These are phyloP conservation scores for Dynastes tityus DNA, from an alignment of 2,888 invertebrate genomes.

Conservation along the genomic window DNA sequence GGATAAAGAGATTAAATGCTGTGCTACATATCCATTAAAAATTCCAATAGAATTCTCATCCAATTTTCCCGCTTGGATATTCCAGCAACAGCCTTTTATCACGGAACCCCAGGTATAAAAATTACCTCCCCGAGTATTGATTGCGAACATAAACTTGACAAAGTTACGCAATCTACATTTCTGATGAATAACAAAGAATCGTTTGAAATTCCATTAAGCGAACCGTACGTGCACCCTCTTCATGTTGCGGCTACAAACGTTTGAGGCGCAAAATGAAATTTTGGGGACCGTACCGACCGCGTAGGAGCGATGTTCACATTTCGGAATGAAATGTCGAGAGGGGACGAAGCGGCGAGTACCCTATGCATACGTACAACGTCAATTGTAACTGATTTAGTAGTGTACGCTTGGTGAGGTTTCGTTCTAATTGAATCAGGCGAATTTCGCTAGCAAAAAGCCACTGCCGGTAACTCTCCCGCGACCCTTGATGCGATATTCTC, in stretches of 20 bases:
- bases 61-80: too few species aligned
- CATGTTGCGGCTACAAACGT: background rate
- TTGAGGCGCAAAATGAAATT: constrained; percentile 10
- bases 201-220: constrained; percentile 43
- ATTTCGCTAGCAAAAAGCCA: constrained; percentile 5
- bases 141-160: background rate
- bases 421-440: constrained; percentile 3
- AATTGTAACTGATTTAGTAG: constrained; percentile 12
- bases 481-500: background rate
- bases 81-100: background rate
- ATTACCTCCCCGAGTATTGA: constrained; percentile 6
- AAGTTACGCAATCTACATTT: constrained; percentile 38
- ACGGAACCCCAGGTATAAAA: background rate
- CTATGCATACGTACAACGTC: background rate
- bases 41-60: too few species aligned
- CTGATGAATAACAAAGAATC: constrained; percentile 39
- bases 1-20: too few species aligned
- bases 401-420: constrained; percentile 16
- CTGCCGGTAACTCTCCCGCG: background rate
- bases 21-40: too few species aligned
- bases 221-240: constrained; percentile 18
- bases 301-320: background rate
- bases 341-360: too few species aligned
- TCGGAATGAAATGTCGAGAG: too few species aligned
- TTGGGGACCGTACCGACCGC: background rate